Percentiles rank a stretch among this genome's conserved stretches.
Conservation (phyloP, 2,113 vertebrate genomes). For the Hyperoodon ampullatus region DNA sequence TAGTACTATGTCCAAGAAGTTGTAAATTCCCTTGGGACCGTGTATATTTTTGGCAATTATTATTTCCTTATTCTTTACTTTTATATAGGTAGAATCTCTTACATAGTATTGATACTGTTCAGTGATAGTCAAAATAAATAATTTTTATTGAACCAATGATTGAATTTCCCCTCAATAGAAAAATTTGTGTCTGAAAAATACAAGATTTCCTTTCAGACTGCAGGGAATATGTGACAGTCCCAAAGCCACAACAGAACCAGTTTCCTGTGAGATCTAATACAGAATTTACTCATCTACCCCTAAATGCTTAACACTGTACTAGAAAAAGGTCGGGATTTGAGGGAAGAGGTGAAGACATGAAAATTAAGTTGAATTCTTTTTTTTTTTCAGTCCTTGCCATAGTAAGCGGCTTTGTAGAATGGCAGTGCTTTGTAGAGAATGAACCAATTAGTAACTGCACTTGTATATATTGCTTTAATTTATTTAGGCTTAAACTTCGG, state of each 20-base stretch:
- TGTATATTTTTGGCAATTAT: not conserved
- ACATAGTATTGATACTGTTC: not conserved
- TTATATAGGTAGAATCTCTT: not conserved
- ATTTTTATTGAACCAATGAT: not conserved
- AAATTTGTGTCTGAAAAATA: not conserved
- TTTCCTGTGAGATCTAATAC: not conserved
- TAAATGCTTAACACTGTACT: not conserved
- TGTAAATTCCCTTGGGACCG: not conserved
- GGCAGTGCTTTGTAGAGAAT: conserved; percentile 74
- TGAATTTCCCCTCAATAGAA: not conserved
- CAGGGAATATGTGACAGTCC: not conserved
- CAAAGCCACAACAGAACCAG: not conserved
- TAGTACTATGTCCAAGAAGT: not conserved
- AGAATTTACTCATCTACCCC: not conserved
- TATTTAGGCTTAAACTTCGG: conserved; percentile 51
- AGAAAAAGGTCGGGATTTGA: not conserved
- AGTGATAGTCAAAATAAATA: not conserved
- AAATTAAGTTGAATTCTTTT: conserved; percentile 82
- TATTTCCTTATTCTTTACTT: conserved; percentile 19
- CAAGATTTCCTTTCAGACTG: not conserved
- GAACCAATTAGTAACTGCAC: not conserved
- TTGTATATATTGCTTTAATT: conserved; percentile 67
- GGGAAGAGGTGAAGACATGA: not conserved
- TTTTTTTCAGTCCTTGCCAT: conserved; percentile 70
- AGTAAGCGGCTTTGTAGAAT: conserved; percentile 77